Percentiles rank a stretch among this genome's conserved stretches.
Conservation (phyloP, 2,797 vertebrate species). For the Knipowitschia caucasica region DNA sequence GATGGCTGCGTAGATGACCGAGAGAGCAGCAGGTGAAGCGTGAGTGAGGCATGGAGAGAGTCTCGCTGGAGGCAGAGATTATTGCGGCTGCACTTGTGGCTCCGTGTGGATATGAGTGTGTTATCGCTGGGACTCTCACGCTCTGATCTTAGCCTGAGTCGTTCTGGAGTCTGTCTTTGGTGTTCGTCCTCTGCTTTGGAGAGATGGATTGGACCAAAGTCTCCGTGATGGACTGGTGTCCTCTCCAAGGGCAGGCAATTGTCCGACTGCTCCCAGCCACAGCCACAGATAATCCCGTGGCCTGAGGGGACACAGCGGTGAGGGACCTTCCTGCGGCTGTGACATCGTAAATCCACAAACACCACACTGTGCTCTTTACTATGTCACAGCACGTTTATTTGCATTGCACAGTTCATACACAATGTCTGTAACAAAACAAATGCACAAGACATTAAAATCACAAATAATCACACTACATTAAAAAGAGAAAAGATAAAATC, state of each 20-base stretch:
- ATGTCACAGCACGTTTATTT: too few species aligned
- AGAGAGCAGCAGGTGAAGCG: not conserved
- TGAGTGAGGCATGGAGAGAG: slow-evolving; percentile 19
- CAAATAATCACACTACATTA: too few species aligned
- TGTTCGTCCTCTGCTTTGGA: slow-evolving; percentile 11
- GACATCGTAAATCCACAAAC: not conserved
- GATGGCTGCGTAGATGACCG: slow-evolving; percentile 13
- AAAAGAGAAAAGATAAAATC: too few species aligned
- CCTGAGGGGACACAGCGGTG: slow-evolving; percentile 5
- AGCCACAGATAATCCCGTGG: slow-evolving; percentile 14
- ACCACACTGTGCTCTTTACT: too few species aligned
- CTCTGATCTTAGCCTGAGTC: slow-evolving; percentile 24
- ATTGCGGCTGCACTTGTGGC: slow-evolving; percentile 7
- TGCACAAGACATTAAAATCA: too few species aligned
- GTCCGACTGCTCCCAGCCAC: slow-evolving; percentile 16
- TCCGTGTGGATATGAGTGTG: not conserved
- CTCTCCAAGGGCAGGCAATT: slow-evolving; percentile 23
- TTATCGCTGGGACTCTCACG: slow-evolving; percentile 11
- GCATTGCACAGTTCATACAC: too few species aligned
- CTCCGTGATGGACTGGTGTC: slow-evolving; percentile 25
- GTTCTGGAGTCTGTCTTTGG: slow-evolving; percentile 13
- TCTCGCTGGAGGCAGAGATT: slow-evolving; percentile 16
- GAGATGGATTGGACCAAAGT: slow-evolving; percentile 21
- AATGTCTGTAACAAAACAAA: too few species aligned
- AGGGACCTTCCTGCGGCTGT: not conserved